Evolutionary conservation across 2,888 invertebrate species (phyloP), one percentile per base, ranked within the genome.

Genomic region (Cataglyphis rosenhaueri): DNA sequence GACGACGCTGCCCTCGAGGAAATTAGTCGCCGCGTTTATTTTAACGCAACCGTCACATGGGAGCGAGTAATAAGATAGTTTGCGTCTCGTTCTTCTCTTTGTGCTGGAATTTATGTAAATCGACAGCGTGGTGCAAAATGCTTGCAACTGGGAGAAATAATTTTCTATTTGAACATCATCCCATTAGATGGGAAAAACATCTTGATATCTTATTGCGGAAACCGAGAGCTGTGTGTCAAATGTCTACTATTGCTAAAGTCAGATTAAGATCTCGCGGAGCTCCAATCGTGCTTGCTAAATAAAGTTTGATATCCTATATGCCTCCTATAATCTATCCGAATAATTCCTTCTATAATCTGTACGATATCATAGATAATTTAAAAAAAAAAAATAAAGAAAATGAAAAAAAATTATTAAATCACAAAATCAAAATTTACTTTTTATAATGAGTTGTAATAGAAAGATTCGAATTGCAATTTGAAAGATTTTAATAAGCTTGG

Each of bases 101-200:
- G 18, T 18, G 18, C 35, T 70, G 44, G 18, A 79, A 64, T 79
- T 64, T 62, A 81, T 81, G 75, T 52, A 81, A 75, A 62, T 81
- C 62, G 15, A 55, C 10, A 29, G 21, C 12, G 9, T 29, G 41
- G 18, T 44, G 55, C 62, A 70, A 71, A 70, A 12, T 70, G 8
- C 71, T 59, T 9, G 41, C 41, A 41, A 78, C 32, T 25, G 78
- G 1, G 12, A 59, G 59, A 78, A 70, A 44, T 59, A 21, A 78
- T 78, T 78, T 78, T 78, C 68, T 41, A 15, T 55, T 55, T 48
- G 12, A 68, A 18, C 41, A 68, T 70, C 32, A 44, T 52, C n/a
- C 15, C 44, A 59, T 68, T 70, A 70, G 59, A 41, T 35, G 6
- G 15, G 18, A 6, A 8, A 44, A 55, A 55, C 68, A 44, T 44